Base-by-base conservation (phyloP, 30 jellyfish, hydroid and myxozoan genomes). In the Chrysaora quinquecirrha region DNA sequence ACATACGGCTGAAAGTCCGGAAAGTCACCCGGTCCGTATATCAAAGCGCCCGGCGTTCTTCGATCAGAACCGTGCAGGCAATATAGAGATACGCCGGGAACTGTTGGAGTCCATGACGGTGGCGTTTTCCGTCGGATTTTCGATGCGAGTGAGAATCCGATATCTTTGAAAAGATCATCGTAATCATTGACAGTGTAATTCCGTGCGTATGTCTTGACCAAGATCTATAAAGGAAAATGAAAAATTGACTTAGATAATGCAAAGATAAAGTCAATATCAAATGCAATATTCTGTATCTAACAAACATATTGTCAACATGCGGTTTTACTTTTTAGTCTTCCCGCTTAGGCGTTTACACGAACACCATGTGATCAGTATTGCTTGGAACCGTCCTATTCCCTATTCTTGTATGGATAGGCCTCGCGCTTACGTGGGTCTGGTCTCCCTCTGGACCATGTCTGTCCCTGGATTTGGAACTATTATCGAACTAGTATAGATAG, bases 1-100 rank as follows among this genome's bases (percentile, higher is more conserved):
- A 94, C 89, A 22, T 56, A 74, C 33, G 99, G 99, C 29, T 73
- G 91, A 32, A 73, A 58, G 66, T 94, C 97, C 4, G 99, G 99
- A 52, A 94, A 94, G 34, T 87, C 86, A 16, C 99, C 99, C 3
- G 88, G 87, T 1, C 85, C 90, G 61, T 94, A 94, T 21, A 30
- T 33, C 58, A 94, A 64, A 4, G 79, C 87, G 4, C 96, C 99
- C 14, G 99, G 96, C n/a, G 99, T 94, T 22, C 70, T 47, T 14
- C 47, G 56, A 21, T 35, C 76, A 9, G 81, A 62, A 1, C 99
- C 99, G 65, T 94, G 95, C 46, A 87, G 73, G 48, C 97, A 94
- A 58, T 73, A 84, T 56, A 94, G 71, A 24, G 93, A 89, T 20
- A 94, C 73, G 10, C 63, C 80, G 18, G 99, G 99, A n/a, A 97